phyloP scores from a whole-genome alignment of 2,113 vertebrate species.

The Aix galericulata region DNA sequence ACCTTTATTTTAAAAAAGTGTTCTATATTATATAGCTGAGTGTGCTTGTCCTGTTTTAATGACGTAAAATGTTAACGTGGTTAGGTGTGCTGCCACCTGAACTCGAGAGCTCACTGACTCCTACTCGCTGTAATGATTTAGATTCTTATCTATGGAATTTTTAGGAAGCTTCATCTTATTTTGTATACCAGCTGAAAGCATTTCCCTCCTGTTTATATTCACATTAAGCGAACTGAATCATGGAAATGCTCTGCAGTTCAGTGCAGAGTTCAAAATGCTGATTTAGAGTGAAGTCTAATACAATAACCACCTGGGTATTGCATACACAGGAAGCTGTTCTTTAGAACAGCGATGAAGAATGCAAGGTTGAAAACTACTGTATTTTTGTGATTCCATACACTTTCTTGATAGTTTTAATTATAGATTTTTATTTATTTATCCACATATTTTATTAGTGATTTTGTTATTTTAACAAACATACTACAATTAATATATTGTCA shows the following conservation, averaged over 20 bases:
- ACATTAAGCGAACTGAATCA: not conserved
- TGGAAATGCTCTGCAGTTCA: not conserved
- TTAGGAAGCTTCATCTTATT: not conserved
- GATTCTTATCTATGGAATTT: not conserved
- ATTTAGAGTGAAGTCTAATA: not conserved
- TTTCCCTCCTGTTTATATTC: not conserved
- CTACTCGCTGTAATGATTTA: not conserved
- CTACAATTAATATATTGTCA: no score
- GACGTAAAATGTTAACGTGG: not conserved
- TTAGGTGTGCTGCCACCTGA: not conserved
- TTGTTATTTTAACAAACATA: not conserved
- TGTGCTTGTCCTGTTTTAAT: not conserved
- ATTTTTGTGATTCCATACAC: not conserved
- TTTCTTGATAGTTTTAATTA: not conserved
- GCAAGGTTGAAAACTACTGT: not conserved
- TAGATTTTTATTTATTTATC: not conserved
- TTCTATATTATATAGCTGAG: not conserved
- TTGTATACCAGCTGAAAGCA: not conserved
- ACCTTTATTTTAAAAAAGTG: not conserved
- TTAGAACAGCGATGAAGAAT: not conserved
- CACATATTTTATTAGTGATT: not conserved
- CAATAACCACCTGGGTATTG: not conserved
- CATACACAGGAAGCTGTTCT: not conserved
- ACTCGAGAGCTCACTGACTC: no score
- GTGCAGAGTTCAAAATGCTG: not conserved